phyloP scores from a whole-genome alignment of 1,140 invertebrate genomes.

The Caligus rogercresseyi region DNA sequence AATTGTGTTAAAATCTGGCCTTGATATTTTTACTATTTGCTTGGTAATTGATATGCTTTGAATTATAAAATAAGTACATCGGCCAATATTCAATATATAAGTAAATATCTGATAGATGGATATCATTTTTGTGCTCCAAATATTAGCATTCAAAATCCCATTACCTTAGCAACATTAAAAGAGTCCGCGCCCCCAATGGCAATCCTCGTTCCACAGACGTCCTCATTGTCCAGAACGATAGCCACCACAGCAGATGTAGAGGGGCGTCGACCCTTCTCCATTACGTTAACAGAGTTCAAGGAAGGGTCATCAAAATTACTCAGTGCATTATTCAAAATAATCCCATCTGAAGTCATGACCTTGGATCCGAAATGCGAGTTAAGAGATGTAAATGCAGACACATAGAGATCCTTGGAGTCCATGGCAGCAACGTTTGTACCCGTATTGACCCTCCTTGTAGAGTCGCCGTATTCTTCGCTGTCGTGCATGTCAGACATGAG shows the following conservation, averaged over 20 bases:
- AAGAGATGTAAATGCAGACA: slow-evolving; percentile 47
- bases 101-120: too few species aligned
- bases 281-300: background rate
- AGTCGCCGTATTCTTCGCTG: background rate
- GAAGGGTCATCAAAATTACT: slow-evolving; percentile 18
- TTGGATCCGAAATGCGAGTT: slow-evolving; percentile 35
- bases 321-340: slow-evolving; percentile 30
- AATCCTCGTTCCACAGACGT: slow-evolving; percentile 10
- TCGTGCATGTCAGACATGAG: background rate
- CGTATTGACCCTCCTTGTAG: slow-evolving; percentile 27
- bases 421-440: slow-evolving; percentile 42
- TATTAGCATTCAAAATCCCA: too few species aligned
- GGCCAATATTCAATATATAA: too few species aligned
- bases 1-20: too few species aligned
- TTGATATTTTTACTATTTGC: too few species aligned
- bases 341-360: slow-evolving; percentile 32
- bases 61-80: too few species aligned
- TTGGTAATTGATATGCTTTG: too few species aligned
- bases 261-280: background rate
- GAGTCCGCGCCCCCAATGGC: background rate
- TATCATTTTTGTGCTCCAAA: too few species aligned
- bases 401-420: slow-evolving; percentile 46
- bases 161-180: background rate
- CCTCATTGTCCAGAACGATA: background rate
- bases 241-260: background rate